Base-by-base conservation (phyloP, 2,888 invertebrate genomes). In the Tridacna crocea region DNA sequence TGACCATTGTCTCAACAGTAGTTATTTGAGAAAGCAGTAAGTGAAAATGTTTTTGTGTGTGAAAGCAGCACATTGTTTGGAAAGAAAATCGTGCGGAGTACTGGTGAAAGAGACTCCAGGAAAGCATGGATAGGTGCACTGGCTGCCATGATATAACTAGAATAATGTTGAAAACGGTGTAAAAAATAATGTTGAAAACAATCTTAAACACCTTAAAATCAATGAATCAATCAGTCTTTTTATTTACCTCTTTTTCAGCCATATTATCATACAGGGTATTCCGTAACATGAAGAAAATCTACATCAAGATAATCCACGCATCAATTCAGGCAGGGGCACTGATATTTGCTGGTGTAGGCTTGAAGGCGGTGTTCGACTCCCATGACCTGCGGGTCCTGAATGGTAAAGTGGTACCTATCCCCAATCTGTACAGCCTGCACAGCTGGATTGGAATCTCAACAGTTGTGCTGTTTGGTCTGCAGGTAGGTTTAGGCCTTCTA, bases 371-470 rank as follows among this genome's bases (percentile, higher is more conserved):
- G 6, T 98, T 97, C 92, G 97, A 97, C 94, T 97, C 96, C 74
- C 98, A 98, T 94, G 97, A 95, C 83, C 88, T 94, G 72, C 76
- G 79, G 11, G 77, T 90, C 80, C 61, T 81, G 82, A 60, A 77
- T 36, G 77, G 77, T 12, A 70, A 77, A 26, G 68, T 72, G 19
- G 73, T 87, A 0, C 92, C 92, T 0, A 88, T 90, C 11, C 96
- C 97, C 15, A 97, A 94, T 89, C 76, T 94, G 78, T 94, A 94
- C 90, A 91, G 91, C 15, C 93, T 98, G 72, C 98, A 98, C 94
- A 97, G 97, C 81, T 98, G 97, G 97, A 92, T 98, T 75, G 98
- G 98, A 12, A 92, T 97, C 24, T 94, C 95, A n/a, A 96, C 96
- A 19, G 96, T 97, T 15, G 95, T 97, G 80, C 94, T 97, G 87